Evolutionary conservation across 2,888 invertebrate genomes (phyloP).

Genomic region (Salticus scenicus): DNA sequence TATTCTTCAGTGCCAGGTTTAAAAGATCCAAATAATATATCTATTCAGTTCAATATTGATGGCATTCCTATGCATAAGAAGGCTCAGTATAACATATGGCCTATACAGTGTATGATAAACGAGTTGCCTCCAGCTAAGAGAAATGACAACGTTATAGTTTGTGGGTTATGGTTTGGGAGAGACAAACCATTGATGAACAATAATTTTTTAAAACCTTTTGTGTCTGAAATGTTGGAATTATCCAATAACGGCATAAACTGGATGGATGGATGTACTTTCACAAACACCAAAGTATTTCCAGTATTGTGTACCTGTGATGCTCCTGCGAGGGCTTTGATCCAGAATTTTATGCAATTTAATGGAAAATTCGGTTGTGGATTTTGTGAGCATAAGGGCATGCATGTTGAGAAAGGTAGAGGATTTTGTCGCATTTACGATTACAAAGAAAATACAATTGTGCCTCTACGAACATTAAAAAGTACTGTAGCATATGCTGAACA

Average conservation of each 20-base stretch:
- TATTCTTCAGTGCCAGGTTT: not conserved
- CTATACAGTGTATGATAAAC: slow-evolving; percentile 1
- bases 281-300: not conserved
- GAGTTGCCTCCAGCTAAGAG: not conserved
- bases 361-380: not conserved
- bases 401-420: not conserved
- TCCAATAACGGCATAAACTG: not conserved
- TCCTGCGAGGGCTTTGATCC: slow-evolving; percentile 16
- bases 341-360: slow-evolving; percentile 24
- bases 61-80: not conserved
- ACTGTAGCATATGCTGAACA: not conserved
- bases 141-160: not conserved
- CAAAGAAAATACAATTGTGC: not conserved
- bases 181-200: not conserved
- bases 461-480: not conserved
- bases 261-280: not conserved
- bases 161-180: not conserved
- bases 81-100: not conserved
- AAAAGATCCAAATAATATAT: not conserved
- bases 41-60: slow-evolving; percentile 10
- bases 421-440: not conserved
- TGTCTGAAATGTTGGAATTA: not conserved
- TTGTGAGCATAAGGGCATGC: not conserved
- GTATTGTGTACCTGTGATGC: slow-evolving; percentile 5
- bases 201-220: slow-evolving; percentile 2